Evolutionary conservation across 1,140 invertebrate species (phyloP).

Genomic region (Eciton burchellii): DNA sequence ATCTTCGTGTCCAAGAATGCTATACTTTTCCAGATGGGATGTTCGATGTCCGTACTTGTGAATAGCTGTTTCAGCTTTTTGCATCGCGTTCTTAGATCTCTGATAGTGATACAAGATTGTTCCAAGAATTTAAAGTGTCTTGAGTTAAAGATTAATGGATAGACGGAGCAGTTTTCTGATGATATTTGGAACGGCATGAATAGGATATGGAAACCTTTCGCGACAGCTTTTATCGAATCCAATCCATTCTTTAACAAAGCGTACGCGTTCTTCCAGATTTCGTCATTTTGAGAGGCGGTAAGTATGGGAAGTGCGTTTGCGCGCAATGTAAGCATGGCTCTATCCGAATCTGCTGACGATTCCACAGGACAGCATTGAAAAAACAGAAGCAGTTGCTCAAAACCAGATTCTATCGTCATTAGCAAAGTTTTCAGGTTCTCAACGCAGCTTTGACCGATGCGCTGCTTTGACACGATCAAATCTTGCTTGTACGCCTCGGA

Average conservation of each 20-base stretch:
- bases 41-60: slow-evolving; percentile 75
- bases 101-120: slow-evolving; percentile 75
- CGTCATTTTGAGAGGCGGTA: slow-evolving; percentile 82
- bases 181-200: slow-evolving; percentile 66
- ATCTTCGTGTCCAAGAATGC: slow-evolving; percentile 72
- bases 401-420: slow-evolving; percentile 83
- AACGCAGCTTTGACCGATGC: slow-evolving; percentile 68
- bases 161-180: slow-evolving; percentile 72
- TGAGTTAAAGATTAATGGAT: slow-evolving; percentile 80
- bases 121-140: slow-evolving; percentile 77
- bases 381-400: slow-evolving; percentile 87
- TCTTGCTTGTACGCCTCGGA: slow-evolving; percentile 46
- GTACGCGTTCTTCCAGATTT: slow-evolving; percentile 84
- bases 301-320: slow-evolving; percentile 81
- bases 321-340: slow-evolving; percentile 68
- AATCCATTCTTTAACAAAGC: slow-evolving; percentile 80
- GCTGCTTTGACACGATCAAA: slow-evolving; percentile 70
- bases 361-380: slow-evolving; percentile 87
- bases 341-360: slow-evolving; percentile 78
- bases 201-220: slow-evolving; percentile 82
- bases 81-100: slow-evolving; percentile 79
- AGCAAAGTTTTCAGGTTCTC: slow-evolving; percentile 84
- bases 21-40: slow-evolving; percentile 79
- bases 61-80: slow-evolving; percentile 81
- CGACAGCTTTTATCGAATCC: slow-evolving; percentile 55